phyloP scores from a whole-genome alignment of 2,797 vertebrate species.

The Phrynocephalus vlangalii region DNA sequence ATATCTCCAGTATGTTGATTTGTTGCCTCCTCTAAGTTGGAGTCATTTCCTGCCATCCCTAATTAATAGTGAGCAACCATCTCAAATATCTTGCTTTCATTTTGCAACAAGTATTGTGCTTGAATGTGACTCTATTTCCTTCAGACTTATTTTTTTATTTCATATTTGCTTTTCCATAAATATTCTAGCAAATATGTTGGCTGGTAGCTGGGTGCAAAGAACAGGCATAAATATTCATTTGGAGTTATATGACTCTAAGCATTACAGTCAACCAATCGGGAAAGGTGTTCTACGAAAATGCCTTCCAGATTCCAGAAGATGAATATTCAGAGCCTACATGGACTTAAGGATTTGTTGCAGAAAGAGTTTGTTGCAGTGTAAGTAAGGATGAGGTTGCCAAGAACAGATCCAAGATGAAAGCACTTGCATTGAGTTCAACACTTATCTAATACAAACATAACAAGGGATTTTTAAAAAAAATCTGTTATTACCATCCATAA shows the following conservation, averaged over 20 bases:
- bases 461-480: background rate
- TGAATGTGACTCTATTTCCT: slow-evolving; percentile 11
- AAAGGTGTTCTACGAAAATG: slow-evolving; percentile 18
- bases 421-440: background rate
- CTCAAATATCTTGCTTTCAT: background rate
- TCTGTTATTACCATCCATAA: background rate
- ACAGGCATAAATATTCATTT: slow-evolving; percentile 12
- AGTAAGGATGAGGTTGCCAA: background rate
- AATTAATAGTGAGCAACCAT: slow-evolving; percentile 4
- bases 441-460: background rate
- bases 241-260: background rate
- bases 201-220: background rate
- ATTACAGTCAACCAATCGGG: background rate
- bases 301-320: background rate
- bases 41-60: slow-evolving; percentile 21
- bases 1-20: background rate
- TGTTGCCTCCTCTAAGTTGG: slow-evolving; percentile 32
- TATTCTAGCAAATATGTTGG: slow-evolving; percentile 36
- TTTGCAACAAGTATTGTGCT: slow-evolving; percentile 24
- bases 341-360: background rate
- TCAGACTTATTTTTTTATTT: background rate
- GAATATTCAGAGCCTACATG: background rate
- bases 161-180: slow-evolving; percentile 1
- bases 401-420: background rate
- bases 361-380: background rate